A percentile compares a stretch with the other conserved stretches of the same genome.
Evolutionary conservation across 1,140 invertebrate species (phyloP).

Genomic region (Scaptomyza montana): DNA sequence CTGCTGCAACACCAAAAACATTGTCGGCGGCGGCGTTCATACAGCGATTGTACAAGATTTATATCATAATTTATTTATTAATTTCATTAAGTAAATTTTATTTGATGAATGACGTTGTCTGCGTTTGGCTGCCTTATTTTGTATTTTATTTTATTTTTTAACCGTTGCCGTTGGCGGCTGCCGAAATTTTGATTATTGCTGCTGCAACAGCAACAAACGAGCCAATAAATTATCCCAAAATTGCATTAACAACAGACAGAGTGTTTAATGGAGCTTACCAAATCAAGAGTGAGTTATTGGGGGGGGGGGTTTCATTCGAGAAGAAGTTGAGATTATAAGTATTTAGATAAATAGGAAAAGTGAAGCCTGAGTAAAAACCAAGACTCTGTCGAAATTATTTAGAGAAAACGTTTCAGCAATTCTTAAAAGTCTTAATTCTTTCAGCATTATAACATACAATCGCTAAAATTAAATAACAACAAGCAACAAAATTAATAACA

Average conservation of each 20-base stretch:
- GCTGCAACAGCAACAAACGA: constrained; percentile 42
- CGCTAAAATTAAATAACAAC: constrained; percentile 38
- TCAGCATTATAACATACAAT: constrained; percentile 13
- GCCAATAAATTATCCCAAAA: constrained; percentile 57
- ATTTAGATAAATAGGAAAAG: too few species aligned
- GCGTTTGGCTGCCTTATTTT: constrained; percentile 41
- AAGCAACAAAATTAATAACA: constrained; percentile 43
- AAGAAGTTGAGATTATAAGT: too few species aligned
- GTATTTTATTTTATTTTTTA: constrained; percentile 14
- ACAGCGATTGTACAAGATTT: constrained; percentile 66
- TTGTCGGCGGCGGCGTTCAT: constrained; percentile 36
- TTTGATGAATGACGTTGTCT: constrained; percentile 75
- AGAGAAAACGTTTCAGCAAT: background rate
- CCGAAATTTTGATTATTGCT: constrained; percentile 63
- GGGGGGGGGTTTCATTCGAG: background rate
- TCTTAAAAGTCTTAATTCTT: background rate
- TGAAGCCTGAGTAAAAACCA: too few species aligned
- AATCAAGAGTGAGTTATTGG: background rate
- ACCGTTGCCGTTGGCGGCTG: constrained; percentile 51
- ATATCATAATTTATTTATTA: constrained; percentile 83
- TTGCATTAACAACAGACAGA: constrained; percentile 41
- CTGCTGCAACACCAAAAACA: constrained; percentile 42
- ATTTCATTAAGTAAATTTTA: constrained; percentile 81
- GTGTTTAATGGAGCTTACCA: constrained; percentile 34
- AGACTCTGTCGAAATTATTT: too few species aligned